Conservation (phyloP, 92 coral and sea anemone genomes). For the Siderastrea radians region DNA sequence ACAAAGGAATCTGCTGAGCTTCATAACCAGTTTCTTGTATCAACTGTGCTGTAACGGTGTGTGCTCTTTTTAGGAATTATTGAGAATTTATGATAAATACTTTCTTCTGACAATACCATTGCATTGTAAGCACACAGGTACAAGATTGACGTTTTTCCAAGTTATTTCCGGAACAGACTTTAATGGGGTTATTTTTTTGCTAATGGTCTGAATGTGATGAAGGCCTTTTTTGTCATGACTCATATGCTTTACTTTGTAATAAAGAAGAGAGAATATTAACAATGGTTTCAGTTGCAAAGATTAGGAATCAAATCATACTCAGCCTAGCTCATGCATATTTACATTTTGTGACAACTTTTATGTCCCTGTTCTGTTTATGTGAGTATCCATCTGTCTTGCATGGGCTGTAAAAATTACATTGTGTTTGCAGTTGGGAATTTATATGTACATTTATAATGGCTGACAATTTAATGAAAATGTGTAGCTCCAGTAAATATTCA, state of each 20-base stretch:
- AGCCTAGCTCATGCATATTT: neutral
- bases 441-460: too few relatives aligned
- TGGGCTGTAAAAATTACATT: too few relatives aligned
- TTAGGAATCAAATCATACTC: neutral
- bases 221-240: neutral
- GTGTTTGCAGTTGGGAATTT: too few relatives aligned
- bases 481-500: too few relatives aligned
- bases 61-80: neutral
- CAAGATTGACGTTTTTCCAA: neutral
- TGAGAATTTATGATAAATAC: neutral
- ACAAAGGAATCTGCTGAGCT: too few relatives aligned
- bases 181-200: neutral
- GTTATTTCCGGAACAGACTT: neutral
- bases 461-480: too few relatives aligned
- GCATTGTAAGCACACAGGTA: neutral
- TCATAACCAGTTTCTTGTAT: too few relatives aligned
- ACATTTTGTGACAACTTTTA: too few relatives aligned
- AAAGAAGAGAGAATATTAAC: neutral
- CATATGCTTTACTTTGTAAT: neutral
- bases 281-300: neutral
- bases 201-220: neutral
- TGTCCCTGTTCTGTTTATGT: too few relatives aligned
- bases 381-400: too few relatives aligned
- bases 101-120: neutral
- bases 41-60: too few relatives aligned